Evolutionary conservation across 1,140 invertebrate genomes (phyloP), one percentile per base, ranked within the genome.

Genomic region (Wasmannia auropunctata): DNA sequence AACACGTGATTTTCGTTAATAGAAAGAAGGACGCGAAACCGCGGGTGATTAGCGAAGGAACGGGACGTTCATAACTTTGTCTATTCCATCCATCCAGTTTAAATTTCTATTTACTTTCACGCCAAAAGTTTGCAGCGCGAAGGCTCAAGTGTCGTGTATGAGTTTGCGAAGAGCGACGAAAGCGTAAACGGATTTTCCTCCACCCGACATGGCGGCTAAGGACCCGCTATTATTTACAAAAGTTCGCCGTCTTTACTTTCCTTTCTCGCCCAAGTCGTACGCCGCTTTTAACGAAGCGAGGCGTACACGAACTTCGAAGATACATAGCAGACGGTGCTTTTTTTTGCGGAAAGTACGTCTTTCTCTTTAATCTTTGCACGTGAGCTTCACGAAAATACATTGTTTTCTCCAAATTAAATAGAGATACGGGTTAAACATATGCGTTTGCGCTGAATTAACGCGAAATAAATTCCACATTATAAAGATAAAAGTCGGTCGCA

Each of bases 101-200:
- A 88, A 91, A 90, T 91, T 90, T 91, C 84, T 86, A 86, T 91
- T 91, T 90, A 90, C 87, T 85, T 86, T 76, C 51, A 58, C 87
- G 60, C 43, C 72, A 67, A 86, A 90, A 89, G 54, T 89, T 89
- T n/a, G 65, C 62, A 25, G 25, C 62, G 56, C 62, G 56, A 63
- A 58, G 40, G 67, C 65, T 65, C 75, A 67, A 80, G 25, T 85
- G 84, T 70, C 74, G 43, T 72, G 74, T 51, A 58, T 84, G 83
- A 88, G 81, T 85, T 88, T 51, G 70, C 43, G 56, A 85, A 22
- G 67, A 70, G 22, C 40, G 58, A 46, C 51, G 74, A 75, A 87
- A 65, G 60, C 60, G 67, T 87, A 89, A 90, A 90, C 88, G 88
- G 79, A 65, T 90, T 89, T 89, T 79, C 79, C 65, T 83, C 22